Evolutionary conservation across 2,113 vertebrate species (phyloP).

Genomic region (Felis catus): F.catus_Fca126_mat1.0 CM031417.1:63067001-63067500

Average conservation of each 20-base stretch:
- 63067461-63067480: not conserved
- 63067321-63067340: not conserved
- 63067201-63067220: too few relatives aligned
- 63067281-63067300: too few relatives aligned
- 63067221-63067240: too few relatives aligned
- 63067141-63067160: too few relatives aligned
- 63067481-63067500: not conserved
- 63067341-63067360: not conserved
- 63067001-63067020: not conserved
- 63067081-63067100: too few relatives aligned
- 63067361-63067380: not conserved
- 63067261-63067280: too few relatives aligned
- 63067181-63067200: too few relatives aligned
- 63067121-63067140: too few relatives aligned
- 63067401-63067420: not conserved
- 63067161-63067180: too few relatives aligned
- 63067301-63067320: not conserved
- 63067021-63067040: not conserved
- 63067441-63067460: not conserved
- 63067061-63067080: not conserved
- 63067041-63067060: not conserved
- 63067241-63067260: too few relatives aligned
- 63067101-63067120: too few relatives aligned
- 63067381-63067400: not conserved
- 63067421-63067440: not conserved